These are phyloP conservation scores for Anseranas semipalmata DNA, from an alignment of 2,113 vertebrate genomes.

Conservation along the genomic window DNA sequence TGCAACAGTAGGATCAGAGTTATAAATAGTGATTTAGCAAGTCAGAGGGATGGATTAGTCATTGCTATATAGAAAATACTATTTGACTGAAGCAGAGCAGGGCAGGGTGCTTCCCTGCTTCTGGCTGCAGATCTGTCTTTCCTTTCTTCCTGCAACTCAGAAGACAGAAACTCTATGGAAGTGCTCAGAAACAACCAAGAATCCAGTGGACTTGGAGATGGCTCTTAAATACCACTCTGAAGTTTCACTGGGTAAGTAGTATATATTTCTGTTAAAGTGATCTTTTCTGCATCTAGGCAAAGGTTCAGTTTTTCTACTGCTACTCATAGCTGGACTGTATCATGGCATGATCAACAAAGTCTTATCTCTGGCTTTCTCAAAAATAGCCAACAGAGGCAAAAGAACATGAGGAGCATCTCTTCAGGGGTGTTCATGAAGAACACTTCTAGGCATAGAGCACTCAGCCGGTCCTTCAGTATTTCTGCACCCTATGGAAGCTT, in stretches of 20 bases:
- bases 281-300: neutral
- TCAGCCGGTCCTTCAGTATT: neutral
- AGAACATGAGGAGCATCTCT: neutral
- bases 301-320: neutral
- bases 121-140: neutral
- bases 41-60: neutral
- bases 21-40: neutral
- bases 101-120: neutral
- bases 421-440: too few species aligned
- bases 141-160: neutral
- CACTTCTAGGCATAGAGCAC: neutral
- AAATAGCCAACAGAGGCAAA: neutral
- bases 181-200: neutral
- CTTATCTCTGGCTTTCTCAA: neutral
- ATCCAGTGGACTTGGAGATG: neutral
- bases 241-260: neutral
- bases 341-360: neutral
- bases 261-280: neutral
- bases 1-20: neutral
- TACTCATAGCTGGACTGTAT: neutral
- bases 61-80: neutral
- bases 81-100: neutral
- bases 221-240: neutral
- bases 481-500: neutral
- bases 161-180: neutral